Conservation (phyloP, 2,888 invertebrate genomes). For the Eurytoma californica region DNA sequence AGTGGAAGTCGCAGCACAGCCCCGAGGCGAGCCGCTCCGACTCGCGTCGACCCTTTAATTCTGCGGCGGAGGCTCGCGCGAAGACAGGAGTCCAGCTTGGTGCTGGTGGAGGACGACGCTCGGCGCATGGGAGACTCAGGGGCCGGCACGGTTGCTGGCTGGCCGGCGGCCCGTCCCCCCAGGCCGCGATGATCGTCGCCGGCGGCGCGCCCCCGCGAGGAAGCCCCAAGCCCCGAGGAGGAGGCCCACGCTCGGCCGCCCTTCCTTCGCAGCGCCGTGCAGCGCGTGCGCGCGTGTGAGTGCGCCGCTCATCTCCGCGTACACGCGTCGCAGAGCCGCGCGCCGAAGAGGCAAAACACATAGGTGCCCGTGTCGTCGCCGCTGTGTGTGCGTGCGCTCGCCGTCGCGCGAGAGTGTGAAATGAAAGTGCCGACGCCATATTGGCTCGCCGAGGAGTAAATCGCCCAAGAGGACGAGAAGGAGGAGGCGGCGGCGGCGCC, state of each 20-base stretch:
- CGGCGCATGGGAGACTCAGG: constrained; percentile 8
- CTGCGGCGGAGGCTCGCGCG: not conserved
- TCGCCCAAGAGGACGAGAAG: constrained; percentile 34
- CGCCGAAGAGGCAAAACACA: not conserved
- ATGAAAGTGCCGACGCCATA: constrained; percentile 56
- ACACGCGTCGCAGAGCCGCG: not conserved
- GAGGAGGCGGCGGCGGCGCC: too few relatives aligned
- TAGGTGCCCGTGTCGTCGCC: not conserved
- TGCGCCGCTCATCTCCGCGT: not conserved
- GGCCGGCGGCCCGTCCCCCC: constrained; percentile 11
- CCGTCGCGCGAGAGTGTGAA: constrained; percentile 26
- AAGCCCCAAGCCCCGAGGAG: constrained; percentile 9
- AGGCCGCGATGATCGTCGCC: constrained; percentile 22
- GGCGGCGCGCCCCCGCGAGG: constrained; percentile 3
- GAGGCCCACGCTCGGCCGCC: not conserved
- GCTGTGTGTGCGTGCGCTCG: not conserved
- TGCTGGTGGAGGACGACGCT: not conserved
- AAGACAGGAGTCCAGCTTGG: not conserved
- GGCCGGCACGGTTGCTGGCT: not conserved
- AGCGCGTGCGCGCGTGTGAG: not conserved
- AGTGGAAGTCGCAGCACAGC: too few relatives aligned
- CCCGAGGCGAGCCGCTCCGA: too few relatives aligned
- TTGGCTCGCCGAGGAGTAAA: constrained; percentile 53
- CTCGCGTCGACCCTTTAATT: too few relatives aligned
- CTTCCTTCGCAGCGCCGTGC: not conserved